Evolutionary conservation across 2,113 vertebrate species (phyloP).

Genomic region (Opisthocomus hoazin): DNA sequence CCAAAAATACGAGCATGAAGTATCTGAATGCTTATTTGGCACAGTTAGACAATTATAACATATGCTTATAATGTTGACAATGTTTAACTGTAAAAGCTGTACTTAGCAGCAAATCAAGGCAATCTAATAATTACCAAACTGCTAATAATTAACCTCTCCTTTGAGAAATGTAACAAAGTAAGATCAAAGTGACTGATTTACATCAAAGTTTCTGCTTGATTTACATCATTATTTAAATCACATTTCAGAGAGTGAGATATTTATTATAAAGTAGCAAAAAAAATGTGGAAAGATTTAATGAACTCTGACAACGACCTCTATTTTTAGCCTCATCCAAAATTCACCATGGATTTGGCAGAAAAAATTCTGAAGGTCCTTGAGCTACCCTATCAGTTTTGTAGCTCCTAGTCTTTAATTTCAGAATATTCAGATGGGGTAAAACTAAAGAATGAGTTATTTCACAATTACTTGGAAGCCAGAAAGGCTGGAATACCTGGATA

Average conservation of each 20-base stretch:
- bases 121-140: slow-evolving; percentile 46
- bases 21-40: neutral
- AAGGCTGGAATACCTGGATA: neutral
- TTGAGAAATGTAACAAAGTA: slow-evolving; percentile 46
- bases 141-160: slow-evolving; percentile 49
- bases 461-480: neutral
- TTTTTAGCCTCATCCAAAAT: neutral
- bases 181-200: slow-evolving; percentile 49
- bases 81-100: slow-evolving; percentile 7
- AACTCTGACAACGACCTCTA: neutral
- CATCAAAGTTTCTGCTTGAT: slow-evolving; percentile 50
- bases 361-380: neutral
- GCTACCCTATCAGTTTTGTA: neutral
- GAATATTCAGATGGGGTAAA: neutral
- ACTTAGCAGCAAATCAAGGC: slow-evolving; percentile 28
- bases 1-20: neutral
- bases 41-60: neutral
- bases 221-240: slow-evolving; percentile 55
- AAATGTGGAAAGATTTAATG: neutral
- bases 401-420: neutral
- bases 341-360: neutral
- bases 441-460: neutral
- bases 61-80: neutral
- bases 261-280: neutral
- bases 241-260: slow-evolving; percentile 20